Base-by-base conservation (phyloP, 2,113 vertebrate genomes). In the Polypterus senegalus region DNA sequence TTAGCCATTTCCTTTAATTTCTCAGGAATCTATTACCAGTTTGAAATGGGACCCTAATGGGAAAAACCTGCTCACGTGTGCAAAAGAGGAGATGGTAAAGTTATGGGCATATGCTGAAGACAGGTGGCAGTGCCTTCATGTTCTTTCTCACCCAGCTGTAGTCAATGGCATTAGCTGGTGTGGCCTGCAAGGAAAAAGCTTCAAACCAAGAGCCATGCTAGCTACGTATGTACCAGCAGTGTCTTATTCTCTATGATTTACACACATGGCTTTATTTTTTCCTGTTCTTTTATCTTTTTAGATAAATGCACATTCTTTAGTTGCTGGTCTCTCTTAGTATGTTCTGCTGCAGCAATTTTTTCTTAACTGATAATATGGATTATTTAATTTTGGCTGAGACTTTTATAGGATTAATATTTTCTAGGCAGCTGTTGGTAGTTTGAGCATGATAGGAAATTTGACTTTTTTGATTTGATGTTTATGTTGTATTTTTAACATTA, bases 21-120 rank as follows among this genome's bases (percentile, higher is more conserved):
- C 63, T 3, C 71, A 98, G 96, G 96, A 98, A 69, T 86, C 87
- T 3, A 79, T 98, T 69, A 81, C 76, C 67, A 88, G 84, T 47
- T 86, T 97, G 84, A 92, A 88, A 61, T 98, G 96, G 96, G 92
- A 89, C 74, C 92, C 94, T 1, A 81, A 74, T 1, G 94, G 96
- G 4, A 86, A 83, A 68, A 84, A 93, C 49, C 77, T 98, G 11
- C 73, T 97, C 77, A 97, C 90, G 0, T 98, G 92, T 81, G 94
- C 92, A 73, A 97, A 95, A 82, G 96, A 98, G 72, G 94, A 97
- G 69, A 86, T 74, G 1, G 92, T 94, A 73, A 93, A 92, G 60
- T 81, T 98, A 57, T 98, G 96, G 96, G 86, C 86, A 0, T 76
- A 66, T 0, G 45, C 82, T 3, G 85, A 80, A 7, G 83, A 82